Evolutionary conservation across 2,888 invertebrate genomes (phyloP), one percentile per base, ranked within the genome.

Genomic region (Diadegma fenestrale): DNA sequence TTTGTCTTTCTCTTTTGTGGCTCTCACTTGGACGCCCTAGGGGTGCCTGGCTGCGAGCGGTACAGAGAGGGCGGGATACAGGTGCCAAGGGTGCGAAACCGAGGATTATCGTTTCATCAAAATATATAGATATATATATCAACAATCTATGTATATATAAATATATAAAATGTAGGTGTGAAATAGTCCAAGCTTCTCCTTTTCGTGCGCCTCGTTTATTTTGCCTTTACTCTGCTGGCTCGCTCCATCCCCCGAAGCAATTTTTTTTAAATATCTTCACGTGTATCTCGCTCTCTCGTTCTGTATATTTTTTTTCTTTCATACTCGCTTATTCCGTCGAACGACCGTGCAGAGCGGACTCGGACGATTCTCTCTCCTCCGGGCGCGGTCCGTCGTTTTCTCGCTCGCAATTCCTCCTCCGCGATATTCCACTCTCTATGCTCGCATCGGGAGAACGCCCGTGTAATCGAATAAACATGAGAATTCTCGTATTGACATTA

Each of bases 1-100:
- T 80, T 63, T 77, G 37, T 72, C 61, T 72, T 73, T 33, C 43
- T 43, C 45, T 84, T n/a, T n/a, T 73, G 64, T 51, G 45, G 58
- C 48, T 58, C 72, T 51, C 85, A 68, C 68, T 63, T 69, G 45
- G 66, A 26, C 83, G 63, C 26, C 68, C 71, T 77, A 45, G 41
- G 83, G 83, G 79, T 82, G 76, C 79, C 79, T 66, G 81, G 76
- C 80, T 82, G 78, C 72, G 82, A 86, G 76, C 72, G 84, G 83
- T 64, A 84, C 85, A 72, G 73, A 54, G 64, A 37, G 37, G 8
- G 37, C 8, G 66, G 63, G 30, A 30, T 80, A 37, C 82, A 86
- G 85, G 85, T 83, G 85, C 77, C 73, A 83, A 69, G 85, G 88
- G 88, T 88, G 87, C 88, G 87, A 89, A 88, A 87, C 86, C 88